Evolutionary conservation across 2,797 vertebrate species (phyloP).

Genomic region (Synaphobranchus kaupii): DNA sequence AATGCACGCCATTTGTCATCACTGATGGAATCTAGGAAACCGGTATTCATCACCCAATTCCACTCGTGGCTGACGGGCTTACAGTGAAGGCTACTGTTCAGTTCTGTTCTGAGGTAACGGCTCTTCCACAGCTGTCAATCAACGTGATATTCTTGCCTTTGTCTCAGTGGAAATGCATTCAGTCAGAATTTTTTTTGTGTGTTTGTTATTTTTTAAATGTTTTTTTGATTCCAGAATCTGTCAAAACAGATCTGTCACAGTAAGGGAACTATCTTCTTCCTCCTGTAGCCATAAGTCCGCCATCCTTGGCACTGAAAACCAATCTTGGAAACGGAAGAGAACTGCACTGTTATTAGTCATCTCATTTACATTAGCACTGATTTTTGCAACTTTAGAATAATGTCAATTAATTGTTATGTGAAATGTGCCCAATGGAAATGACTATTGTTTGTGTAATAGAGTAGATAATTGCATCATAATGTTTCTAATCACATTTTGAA

Average conservation of each 20-base stretch:
- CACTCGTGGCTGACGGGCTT: not conserved
- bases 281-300: not conserved
- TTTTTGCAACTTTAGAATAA: not conserved
- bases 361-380: not conserved
- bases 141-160: not conserved
- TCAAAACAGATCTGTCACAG: not conserved
- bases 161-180: not conserved
- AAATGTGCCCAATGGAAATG: not conserved
- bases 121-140: not conserved
- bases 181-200: not conserved
- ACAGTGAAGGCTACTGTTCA: not conserved
- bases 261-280: not conserved
- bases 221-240: not conserved
- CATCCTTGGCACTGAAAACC: not conserved
- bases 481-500: not conserved
- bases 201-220: not conserved
- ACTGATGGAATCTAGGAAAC: not conserved
- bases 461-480: not conserved
- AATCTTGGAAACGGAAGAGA: not conserved
- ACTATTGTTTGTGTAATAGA: not conserved
- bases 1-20: not conserved
- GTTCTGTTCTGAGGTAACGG: not conserved
- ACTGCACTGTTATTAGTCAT: not conserved
- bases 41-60: not conserved
- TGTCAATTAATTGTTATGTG: not conserved